Evolutionary conservation across 2,888 invertebrate species (phyloP).

Genomic region (Athrips mouffetella): DNA sequence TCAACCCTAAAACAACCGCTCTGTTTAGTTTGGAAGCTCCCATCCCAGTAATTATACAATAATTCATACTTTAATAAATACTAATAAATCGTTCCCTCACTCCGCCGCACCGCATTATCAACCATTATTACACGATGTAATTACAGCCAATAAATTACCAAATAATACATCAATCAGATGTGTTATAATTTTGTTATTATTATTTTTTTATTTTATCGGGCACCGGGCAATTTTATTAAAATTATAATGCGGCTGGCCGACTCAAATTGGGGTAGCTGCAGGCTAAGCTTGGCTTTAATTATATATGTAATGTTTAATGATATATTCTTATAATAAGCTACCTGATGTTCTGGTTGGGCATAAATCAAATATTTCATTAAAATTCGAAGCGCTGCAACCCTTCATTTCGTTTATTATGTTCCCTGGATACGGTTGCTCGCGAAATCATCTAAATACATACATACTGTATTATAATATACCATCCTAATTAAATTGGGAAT

Average conservation of each 20-base stretch:
- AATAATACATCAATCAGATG: conserved; percentile 79
- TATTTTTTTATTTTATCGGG: conserved; percentile 57
- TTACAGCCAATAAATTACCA: conserved; percentile 76
- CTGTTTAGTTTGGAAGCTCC: conserved; percentile 74
- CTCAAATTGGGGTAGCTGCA: conserved; percentile 72
- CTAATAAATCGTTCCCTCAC: conserved; percentile 72
- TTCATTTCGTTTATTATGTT: conserved; percentile 66
- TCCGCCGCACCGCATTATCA: conserved; percentile 61
- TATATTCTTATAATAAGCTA: conserved; percentile 78
- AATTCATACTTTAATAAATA: conserved; percentile 79
- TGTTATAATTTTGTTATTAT: conserved; percentile 74
- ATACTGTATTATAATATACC: too few species aligned
- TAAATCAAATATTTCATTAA: conserved; percentile 79
- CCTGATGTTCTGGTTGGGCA: conserved; percentile 68
- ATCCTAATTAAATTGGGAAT: conserved; percentile 53
- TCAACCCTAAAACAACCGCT: conserved; percentile 69
- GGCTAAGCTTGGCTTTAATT: conserved; percentile 72
- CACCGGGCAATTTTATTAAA: conserved; percentile 75
- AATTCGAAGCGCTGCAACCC: conserved; percentile 68
- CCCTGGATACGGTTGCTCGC: conserved; percentile 52
- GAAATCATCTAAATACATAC: conserved; percentile 47
- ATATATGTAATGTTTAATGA: conserved; percentile 77
- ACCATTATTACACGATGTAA: conserved; percentile 76
- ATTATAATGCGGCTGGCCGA: conserved; percentile 67
- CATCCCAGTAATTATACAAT: conserved; percentile 76